Percentiles rank a stretch among this genome's conserved stretches.
Conservation (phyloP, 2,888 invertebrate species). For the Iphiclides podalirius region DNA sequence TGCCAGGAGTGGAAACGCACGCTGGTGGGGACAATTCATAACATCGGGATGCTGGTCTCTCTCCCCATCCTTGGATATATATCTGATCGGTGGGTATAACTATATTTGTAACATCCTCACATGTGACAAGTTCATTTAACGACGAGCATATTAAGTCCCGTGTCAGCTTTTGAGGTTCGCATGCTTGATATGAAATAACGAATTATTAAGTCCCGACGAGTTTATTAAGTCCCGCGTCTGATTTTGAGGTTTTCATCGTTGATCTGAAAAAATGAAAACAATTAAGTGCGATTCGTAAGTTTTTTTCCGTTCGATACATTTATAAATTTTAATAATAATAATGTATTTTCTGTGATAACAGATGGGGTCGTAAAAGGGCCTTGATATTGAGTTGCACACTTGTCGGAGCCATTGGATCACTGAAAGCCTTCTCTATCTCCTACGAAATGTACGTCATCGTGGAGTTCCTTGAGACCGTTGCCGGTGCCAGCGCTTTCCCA, state of each 20-base stretch:
- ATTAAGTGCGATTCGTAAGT: too few relatives aligned
- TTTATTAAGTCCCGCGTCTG: too few relatives aligned
- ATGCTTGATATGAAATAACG: too few relatives aligned
- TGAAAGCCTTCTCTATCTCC: conserved; percentile 79
- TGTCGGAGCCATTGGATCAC: conserved; percentile 68
- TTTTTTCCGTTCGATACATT: too few relatives aligned
- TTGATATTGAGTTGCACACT: conserved; percentile 61
- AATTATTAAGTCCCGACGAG: too few relatives aligned
- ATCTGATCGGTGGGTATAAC: conserved; percentile 87
- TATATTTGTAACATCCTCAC: too few relatives aligned
- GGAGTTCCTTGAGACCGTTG: conserved; percentile 79
- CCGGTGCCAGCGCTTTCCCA: conserved; percentile 80
- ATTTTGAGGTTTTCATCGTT: too few relatives aligned
- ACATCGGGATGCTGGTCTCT: conserved; percentile 86
- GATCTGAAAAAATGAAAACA: too few relatives aligned
- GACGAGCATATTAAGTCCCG: too few relatives aligned
- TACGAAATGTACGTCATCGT: conserved; percentile 80
- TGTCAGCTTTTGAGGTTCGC: too few relatives aligned
- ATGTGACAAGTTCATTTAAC: too few relatives aligned
- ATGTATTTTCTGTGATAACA: conserved; percentile 30
- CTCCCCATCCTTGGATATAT: conserved; percentile 85
- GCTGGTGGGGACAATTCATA: conserved; percentile 87
- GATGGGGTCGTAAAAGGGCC: conserved; percentile 69
- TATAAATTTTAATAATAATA: too few relatives aligned
- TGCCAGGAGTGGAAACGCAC: conserved; percentile 86